phyloP scores from a whole-genome alignment of 2,113 vertebrate genomes.

The Melanerpes aurifrons region DNA sequence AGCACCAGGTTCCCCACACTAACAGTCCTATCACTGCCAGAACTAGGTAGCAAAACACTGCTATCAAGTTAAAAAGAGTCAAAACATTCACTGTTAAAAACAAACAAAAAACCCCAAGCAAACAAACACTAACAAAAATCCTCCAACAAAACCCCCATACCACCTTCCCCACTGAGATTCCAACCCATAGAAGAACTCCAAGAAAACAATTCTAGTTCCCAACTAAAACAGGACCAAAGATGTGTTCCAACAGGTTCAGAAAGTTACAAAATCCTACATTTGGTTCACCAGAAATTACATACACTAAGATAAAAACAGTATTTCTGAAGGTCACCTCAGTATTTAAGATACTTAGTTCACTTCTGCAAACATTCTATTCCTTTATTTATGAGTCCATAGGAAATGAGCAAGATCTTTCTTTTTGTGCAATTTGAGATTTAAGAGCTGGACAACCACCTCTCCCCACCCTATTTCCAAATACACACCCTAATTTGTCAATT shows the following conservation, averaged over 20 bases:
- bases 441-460: not conserved
- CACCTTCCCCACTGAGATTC: not conserved
- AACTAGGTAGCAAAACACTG: not conserved
- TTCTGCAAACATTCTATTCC: not conserved
- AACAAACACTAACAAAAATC: too few species aligned
- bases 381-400: not conserved
- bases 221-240: not conserved
- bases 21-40: not conserved
- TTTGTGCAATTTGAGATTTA: not conserved
- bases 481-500: not conserved
- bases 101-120: too few species aligned
- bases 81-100: not conserved
- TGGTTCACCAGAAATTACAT: not conserved
- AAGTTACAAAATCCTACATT: not conserved
- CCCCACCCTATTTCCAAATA: not conserved
- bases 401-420: not conserved
- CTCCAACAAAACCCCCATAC: not conserved
- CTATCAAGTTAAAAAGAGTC: not conserved
- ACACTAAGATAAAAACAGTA: not conserved
- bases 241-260: not conserved
- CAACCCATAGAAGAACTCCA: not conserved
- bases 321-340: not conserved
- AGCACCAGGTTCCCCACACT: not conserved
- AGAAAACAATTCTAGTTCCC: not conserved
- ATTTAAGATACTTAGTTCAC: not conserved